Conservation (phyloP, 2,888 invertebrate species). For the Yponomeuta malinellus region DNA sequence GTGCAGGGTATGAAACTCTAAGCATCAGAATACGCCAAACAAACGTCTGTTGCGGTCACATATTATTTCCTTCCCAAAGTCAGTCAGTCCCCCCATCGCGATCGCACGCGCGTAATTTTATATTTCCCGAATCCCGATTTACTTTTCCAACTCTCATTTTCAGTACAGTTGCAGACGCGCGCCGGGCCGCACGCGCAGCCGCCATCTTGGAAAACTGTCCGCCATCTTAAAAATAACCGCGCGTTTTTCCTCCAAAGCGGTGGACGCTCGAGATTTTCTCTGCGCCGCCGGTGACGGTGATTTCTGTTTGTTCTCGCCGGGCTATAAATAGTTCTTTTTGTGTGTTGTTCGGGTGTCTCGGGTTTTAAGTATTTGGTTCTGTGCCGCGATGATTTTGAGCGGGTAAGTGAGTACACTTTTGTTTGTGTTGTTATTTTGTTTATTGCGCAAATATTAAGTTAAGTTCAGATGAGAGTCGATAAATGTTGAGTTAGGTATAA, state of each 20-base stretch:
- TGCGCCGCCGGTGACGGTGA: neutral
- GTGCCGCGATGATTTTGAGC: slow-evolving; percentile 55
- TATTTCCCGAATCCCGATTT: slow-evolving; percentile 58
- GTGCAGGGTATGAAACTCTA: no score
- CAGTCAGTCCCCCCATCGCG: neutral
- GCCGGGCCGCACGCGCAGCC: slow-evolving; percentile 37
- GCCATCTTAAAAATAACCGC: slow-evolving; percentile 31
- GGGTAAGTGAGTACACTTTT: slow-evolving; percentile 55
- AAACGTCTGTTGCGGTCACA: no score
- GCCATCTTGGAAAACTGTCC: slow-evolving; percentile 27
- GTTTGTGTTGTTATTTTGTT: slow-evolving; percentile 15
- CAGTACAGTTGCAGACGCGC: slow-evolving; percentile 36
- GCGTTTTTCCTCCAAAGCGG: slow-evolving; percentile 23
- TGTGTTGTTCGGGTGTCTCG: slow-evolving; percentile 24
- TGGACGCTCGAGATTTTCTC: neutral
- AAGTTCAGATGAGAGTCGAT: no score
- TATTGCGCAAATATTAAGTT: no score
- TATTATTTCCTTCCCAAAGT: no score
- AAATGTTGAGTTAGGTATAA: no score
- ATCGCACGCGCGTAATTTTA: slow-evolving; percentile 30
- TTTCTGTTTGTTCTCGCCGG: neutral
- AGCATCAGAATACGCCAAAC: no score
- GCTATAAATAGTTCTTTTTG: slow-evolving; percentile 28
- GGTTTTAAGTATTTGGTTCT: slow-evolving; percentile 26
- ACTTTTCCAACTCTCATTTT: slow-evolving; percentile 36